Conservation (phyloP, 2,888 invertebrate species). For the Copidosoma aretas region DNA sequence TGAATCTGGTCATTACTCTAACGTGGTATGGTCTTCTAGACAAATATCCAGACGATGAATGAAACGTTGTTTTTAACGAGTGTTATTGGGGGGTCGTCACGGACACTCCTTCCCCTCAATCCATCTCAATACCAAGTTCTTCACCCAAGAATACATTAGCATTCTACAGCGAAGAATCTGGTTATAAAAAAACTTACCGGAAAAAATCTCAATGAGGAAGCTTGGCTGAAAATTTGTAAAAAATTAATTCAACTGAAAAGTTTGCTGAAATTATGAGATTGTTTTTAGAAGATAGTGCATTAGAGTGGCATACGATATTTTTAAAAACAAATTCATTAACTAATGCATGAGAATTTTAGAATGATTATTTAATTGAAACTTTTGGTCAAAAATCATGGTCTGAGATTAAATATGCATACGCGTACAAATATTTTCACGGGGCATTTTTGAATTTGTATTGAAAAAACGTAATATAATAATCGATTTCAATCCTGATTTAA, state of each 20-base stretch:
- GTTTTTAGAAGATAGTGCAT: slow-evolving; percentile 41
- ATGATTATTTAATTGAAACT: slow-evolving; percentile 42
- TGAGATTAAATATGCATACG: slow-evolving; percentile 42
- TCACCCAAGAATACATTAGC: too few relatives aligned
- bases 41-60: slow-evolving; percentile 40
- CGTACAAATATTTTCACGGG: slow-evolving; percentile 42
- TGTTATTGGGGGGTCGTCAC: too few relatives aligned
- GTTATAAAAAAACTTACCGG: slow-evolving; percentile 41
- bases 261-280: slow-evolving; percentile 42
- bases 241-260: too few relatives aligned
- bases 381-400: slow-evolving; percentile 42
- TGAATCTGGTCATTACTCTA: slow-evolving; percentile 38
- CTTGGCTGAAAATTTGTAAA: slow-evolving; percentile 37
- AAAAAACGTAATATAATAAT: slow-evolving; percentile 43
- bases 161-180: slow-evolving; percentile 31
- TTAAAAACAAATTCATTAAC: slow-evolving; percentile 39
- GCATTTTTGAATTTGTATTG: slow-evolving; percentile 39
- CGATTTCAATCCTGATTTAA: slow-evolving; percentile 40
- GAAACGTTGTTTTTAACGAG: slow-evolving; percentile 39
- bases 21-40: slow-evolving; percentile 27
- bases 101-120: too few relatives aligned
- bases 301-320: slow-evolving; percentile 40
- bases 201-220: slow-evolving; percentile 38
- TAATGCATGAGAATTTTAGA: slow-evolving; percentile 40
- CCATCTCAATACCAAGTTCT: too few relatives aligned